Percentiles rank a stretch among this genome's conserved stretches.
Conservation (phyloP, 2,888 invertebrate species). For the Sepiola atlantica region DNA sequence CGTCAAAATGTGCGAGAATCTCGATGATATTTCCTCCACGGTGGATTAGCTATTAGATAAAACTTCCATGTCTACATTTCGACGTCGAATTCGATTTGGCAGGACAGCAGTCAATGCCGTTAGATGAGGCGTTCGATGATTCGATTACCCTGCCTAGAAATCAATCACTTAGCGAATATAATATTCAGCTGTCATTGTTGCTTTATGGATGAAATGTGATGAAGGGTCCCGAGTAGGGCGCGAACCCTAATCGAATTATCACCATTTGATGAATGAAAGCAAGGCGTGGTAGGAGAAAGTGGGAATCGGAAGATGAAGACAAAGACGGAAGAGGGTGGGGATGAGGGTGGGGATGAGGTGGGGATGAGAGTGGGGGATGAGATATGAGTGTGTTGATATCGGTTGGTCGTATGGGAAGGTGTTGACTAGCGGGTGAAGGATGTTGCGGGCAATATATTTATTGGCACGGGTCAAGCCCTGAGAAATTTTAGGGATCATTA, state of each 20-base stretch:
- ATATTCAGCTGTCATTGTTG: conserved; percentile 20
- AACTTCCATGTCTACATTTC: neutral
- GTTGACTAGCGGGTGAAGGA: neutral
- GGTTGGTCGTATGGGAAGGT: neutral
- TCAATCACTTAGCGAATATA: conserved; percentile 32
- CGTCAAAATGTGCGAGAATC: neutral
- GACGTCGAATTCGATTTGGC: neutral
- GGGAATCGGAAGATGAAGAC: neutral
- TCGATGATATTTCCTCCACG: neutral
- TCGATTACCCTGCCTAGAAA: neutral
- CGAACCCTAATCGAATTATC: conserved; percentile 32
- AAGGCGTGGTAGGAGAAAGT: neutral
- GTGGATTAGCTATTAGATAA: neutral
- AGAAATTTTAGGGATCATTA: neutral
- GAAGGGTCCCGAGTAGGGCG: neutral
- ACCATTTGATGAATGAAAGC: neutral
- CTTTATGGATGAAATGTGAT: conserved; percentile 9
- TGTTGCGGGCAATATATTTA: neutral
- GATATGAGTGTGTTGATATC: neutral
- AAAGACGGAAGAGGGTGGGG: neutral
- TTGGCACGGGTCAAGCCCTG: neutral
- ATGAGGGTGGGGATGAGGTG: neutral
- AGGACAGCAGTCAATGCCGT: neutral
- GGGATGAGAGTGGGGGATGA: neutral
- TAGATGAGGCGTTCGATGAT: conserved; percentile 2